Evolutionary conservation across 2,797 vertebrate species (phyloP), one percentile per base, ranked within the genome.

Genomic region (Sus cebifrons): DNA sequence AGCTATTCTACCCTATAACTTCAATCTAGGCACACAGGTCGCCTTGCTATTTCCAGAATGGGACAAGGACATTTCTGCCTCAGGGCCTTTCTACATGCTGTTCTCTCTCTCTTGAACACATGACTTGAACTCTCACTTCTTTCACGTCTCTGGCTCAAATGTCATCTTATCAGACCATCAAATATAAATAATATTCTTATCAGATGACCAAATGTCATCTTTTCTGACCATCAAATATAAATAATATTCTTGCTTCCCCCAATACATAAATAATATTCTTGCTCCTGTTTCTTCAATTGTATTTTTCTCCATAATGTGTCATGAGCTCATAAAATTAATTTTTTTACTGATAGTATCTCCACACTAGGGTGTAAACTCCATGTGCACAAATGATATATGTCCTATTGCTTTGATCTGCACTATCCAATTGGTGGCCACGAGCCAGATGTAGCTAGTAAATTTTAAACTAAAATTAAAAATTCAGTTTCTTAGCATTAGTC

Each of bases 381-480:
- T 16, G 32, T 77, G 9, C 27, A 14, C 5, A 88, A 13, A 40
- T 74, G 81, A 67, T 32, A 23, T 16, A 13, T 81, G 23, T 62
- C 49, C 20, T 23, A 74, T 52, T 71, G 25, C 68, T 36, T 52
- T 88, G 25, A 75, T 56, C 17, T 60, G 21, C 7, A 70, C 8
- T 81, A 52, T 49, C 68, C 23, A 75, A 44, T 60, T 67, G n/a
- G 73, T 5, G 88, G 71, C 17, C 71, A 85, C 29, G 29, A 73
- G 17, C 25, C 14, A 62, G 8, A 70, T 23, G 20, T 27, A 17
- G 25, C 29, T 27, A 77, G 20, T 82, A 93, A 93, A 89, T 49
- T 93, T 71, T 89, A 89, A 93, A 78, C 25, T 52, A 77, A 93
- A 92, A 73, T 23, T 62, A 62, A 90, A 83, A 86, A 54, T 49